Conservation (phyloP, 2,888 invertebrate genomes). For the Conus canariensis region DNA sequence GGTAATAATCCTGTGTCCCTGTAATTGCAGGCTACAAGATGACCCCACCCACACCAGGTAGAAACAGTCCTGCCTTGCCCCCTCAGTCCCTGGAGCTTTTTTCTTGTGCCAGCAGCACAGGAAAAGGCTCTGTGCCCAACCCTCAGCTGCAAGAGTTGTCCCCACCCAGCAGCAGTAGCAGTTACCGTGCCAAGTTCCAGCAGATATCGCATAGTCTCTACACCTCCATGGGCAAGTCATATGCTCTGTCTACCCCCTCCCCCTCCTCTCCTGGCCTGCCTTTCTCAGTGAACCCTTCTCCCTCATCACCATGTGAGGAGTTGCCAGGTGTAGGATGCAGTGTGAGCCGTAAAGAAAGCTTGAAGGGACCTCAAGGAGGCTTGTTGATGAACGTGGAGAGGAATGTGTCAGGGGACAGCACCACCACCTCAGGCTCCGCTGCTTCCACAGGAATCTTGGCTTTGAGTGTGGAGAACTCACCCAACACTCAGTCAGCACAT, state of each 20-base stretch:
- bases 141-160: conserved; percentile 52
- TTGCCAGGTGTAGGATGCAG: conserved; percentile 60
- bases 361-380: conserved; percentile 62
- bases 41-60: conserved; percentile 56
- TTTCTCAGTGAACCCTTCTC: conserved; percentile 31
- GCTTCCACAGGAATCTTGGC: conserved; percentile 30
- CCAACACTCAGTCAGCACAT: background rate
- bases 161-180: conserved; percentile 51
- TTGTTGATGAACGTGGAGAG: conserved; percentile 56
- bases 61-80: conserved; percentile 62
- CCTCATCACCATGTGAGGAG: conserved; percentile 40
- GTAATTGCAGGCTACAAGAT: conserved; percentile 51
- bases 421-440: conserved; percentile 37
- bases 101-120: background rate
- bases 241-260: conserved; percentile 39
- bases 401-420: conserved; percentile 52
- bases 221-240: conserved; percentile 35
- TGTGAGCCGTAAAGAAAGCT: conserved; percentile 69
- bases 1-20: no score
- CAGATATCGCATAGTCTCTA: conserved; percentile 43
- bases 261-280: conserved; percentile 40
- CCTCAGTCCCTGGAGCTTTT: conserved; percentile 56
- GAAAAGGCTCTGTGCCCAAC: conserved; percentile 26
- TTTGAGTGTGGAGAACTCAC: conserved; percentile 37
- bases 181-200: conserved; percentile 62